Evolutionary conservation across 2,888 invertebrate species (phyloP).

Genomic region (Drosophila subsilvestris): DNA sequence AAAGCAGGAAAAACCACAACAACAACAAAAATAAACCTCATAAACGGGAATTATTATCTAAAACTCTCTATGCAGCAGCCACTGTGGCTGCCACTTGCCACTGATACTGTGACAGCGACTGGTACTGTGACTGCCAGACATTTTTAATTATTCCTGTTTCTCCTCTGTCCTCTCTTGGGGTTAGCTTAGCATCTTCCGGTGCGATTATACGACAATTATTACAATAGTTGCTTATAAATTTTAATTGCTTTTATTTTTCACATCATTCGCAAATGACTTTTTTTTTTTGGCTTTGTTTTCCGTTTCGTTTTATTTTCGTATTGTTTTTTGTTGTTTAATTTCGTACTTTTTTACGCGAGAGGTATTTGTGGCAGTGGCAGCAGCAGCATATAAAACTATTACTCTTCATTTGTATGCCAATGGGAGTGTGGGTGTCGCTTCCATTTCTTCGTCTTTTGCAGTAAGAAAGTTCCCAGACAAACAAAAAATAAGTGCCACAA

Average conservation of each 20-base stretch:
- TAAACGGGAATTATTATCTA: slow-evolving; percentile 27
- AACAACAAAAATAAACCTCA: slow-evolving; percentile 16
- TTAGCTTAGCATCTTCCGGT: background rate
- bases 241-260: slow-evolving; percentile 48
- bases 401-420: slow-evolving; percentile 68
- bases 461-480: slow-evolving; percentile 59
- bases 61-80: slow-evolving; percentile 4
- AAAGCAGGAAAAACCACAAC: slow-evolving; percentile 10
- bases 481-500: slow-evolving; percentile 46
- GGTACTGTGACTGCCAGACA: slow-evolving; percentile 2
- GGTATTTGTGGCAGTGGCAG: slow-evolving; percentile 22
- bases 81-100: background rate
- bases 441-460: slow-evolving; percentile 46
- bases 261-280: slow-evolving; percentile 25
- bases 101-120: background rate
- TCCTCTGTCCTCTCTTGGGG: background rate
- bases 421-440: slow-evolving; percentile 59
- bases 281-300: slow-evolving; percentile 11
- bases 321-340: slow-evolving; percentile 11
- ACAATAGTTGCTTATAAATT: slow-evolving; percentile 27
- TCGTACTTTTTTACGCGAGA: too few species aligned
- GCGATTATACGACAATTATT: slow-evolving; percentile 37
- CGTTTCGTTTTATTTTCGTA: background rate
- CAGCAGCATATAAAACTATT: slow-evolving; percentile 25
- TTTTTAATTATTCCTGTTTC: slow-evolving; percentile 18